phyloP scores from a whole-genome alignment of 2,888 invertebrate genomes.

The Scaptomyza polygonia region DNA sequence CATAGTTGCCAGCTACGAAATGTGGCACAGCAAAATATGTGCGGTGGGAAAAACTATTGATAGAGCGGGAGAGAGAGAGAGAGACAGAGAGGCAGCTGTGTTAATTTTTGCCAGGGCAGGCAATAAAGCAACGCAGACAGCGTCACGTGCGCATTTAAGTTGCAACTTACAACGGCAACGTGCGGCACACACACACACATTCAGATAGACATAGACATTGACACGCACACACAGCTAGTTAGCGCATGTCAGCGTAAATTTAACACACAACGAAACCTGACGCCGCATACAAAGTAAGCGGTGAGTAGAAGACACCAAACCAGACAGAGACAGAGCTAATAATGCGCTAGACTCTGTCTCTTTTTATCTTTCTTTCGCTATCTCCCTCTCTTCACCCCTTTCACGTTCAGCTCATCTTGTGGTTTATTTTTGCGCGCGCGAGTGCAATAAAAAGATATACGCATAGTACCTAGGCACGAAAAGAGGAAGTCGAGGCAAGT shows the following conservation, averaged over 20 bases:
- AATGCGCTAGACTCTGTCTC: neutral
- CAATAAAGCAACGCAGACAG: conserved; percentile 72
- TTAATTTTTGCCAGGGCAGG: conserved; percentile 71
- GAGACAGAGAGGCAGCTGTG: conserved; percentile 48
- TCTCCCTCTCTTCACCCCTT: neutral
- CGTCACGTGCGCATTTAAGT: conserved; percentile 74
- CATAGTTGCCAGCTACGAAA: conserved; percentile 25
- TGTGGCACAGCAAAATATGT: conserved; percentile 29
- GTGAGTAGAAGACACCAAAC: conserved; percentile 8
- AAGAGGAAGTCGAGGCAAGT: conserved; percentile 65
- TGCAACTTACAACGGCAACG: conserved; percentile 77
- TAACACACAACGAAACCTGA: conserved; percentile 77
- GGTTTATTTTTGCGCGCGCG: conserved; percentile 61
- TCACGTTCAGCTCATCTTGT: conserved; percentile 43
- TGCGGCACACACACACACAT: conserved; percentile 43
- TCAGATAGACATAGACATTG: conserved; percentile 2
- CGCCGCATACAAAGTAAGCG: conserved; percentile 71
- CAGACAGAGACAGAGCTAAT: conserved; percentile 1
- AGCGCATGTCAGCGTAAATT: conserved; percentile 78
- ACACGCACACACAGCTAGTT: conserved; percentile 61
- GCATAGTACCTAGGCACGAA: conserved; percentile 32
- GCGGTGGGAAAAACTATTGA: conserved; percentile 1
- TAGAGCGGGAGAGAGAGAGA: conserved; percentile 8
- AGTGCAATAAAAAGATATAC: conserved; percentile 74
- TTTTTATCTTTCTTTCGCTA: neutral